These are phyloP conservation scores for Karalla daura DNA, from an alignment of 2,797 vertebrate species.

Conservation along the genomic window DNA sequence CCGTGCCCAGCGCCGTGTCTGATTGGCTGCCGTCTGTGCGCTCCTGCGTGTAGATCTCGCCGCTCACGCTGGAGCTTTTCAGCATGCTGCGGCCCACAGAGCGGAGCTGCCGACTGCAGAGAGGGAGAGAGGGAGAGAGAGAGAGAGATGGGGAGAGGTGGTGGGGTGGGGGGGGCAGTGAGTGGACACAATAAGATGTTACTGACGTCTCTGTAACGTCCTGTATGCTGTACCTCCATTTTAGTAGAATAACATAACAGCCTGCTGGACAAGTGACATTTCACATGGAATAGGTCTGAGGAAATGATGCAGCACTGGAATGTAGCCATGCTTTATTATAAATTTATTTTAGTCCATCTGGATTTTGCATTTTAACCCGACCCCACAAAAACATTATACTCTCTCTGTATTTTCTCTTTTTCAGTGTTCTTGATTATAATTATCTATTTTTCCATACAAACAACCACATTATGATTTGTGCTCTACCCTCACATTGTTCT, in stretches of 20 bases:
- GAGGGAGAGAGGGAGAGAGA: background rate
- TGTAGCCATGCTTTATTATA: no score
- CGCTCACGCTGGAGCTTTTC: constrained; percentile 97
- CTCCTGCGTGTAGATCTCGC: constrained; percentile 95
- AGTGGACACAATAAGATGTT: no score
- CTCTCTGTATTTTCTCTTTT: no score
- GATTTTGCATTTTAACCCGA: no score
- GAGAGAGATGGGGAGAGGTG: constrained; percentile 3
- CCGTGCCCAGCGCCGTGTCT: constrained; percentile 94
- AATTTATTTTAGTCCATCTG: no score
- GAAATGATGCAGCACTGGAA: no score
- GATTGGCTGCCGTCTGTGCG: constrained; percentile 97
- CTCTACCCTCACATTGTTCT: no score
- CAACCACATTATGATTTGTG: no score
- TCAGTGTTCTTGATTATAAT: no score
- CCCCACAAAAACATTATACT: no score
- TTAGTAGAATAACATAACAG: constrained; percentile 1
- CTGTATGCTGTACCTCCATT: constrained; percentile 40
- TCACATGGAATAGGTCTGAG: background rate
- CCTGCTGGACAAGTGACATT: background rate
- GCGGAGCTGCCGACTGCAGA: constrained; percentile 90
- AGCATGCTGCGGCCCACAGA: constrained; percentile 91
- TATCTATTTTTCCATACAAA: no score
- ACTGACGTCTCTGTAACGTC: background rate
- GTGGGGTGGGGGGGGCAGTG: background rate